These are phyloP conservation scores for Lophotis ruficrista DNA, from an alignment of 2,113 vertebrate species.

Conservation along the genomic window DNA sequence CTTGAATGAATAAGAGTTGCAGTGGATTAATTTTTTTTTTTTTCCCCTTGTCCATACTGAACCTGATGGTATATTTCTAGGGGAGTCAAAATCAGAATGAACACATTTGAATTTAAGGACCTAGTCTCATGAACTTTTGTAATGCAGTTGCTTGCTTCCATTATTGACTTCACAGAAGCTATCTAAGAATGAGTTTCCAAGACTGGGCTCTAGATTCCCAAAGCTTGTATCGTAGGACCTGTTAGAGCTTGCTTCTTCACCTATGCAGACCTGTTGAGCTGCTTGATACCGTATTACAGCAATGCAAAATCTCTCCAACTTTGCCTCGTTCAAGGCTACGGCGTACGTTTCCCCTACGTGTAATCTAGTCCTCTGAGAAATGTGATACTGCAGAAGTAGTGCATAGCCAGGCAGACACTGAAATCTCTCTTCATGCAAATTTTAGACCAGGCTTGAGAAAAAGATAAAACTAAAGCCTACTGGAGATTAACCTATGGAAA, in stretches of 20 bases:
- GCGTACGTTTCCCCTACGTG: not conserved
- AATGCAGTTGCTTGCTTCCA: not conserved
- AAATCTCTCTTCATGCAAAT: conserved; percentile 37
- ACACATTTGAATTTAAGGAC: not conserved
- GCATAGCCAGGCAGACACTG: not conserved
- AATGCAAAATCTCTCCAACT: not conserved
- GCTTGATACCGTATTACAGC: conserved; percentile 30
- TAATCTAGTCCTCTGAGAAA: not conserved
- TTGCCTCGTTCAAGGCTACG: not conserved
- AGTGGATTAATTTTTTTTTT: not conserved
- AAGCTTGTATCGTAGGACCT: not conserved
- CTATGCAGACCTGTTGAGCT: not conserved
- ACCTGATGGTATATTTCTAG: not conserved
- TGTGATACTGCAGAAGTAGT: not conserved
- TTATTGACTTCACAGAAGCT: not conserved
- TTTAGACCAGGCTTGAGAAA: conserved; percentile 5
- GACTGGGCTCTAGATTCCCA: not conserved
- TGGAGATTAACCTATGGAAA: not conserved
- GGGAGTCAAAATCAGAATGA: not conserved
- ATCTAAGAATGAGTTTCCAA: not conserved
- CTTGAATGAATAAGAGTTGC: not conserved
- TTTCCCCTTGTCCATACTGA: not conserved
- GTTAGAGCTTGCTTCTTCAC: not conserved
- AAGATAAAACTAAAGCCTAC: conserved; percentile 7
- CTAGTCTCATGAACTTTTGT: not conserved